Conservation (phyloP, 2,797 vertebrate genomes). For the Lerista edwardsae region DNA sequence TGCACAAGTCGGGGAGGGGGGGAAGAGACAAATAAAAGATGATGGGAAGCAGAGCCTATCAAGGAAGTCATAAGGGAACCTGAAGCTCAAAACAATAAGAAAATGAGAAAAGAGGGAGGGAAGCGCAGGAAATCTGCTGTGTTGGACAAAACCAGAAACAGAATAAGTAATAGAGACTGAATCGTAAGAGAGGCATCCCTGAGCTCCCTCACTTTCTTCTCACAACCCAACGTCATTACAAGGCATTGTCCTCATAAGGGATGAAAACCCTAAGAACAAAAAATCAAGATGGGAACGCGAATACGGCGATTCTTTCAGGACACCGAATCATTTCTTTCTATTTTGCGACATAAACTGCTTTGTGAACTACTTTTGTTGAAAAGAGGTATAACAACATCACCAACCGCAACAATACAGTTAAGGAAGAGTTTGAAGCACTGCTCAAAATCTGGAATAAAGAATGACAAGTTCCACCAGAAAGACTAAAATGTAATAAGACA, state of each 20-base stretch:
- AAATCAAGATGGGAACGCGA: neutral
- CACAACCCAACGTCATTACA: neutral
- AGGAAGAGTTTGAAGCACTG: neutral
- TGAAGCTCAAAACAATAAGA: conserved; percentile 54
- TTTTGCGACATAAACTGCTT: too few species aligned
- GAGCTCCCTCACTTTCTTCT: neutral
- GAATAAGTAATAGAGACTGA: conserved; percentile 52
- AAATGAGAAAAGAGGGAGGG: conserved; percentile 54
- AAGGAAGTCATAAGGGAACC: conserved; percentile 56
- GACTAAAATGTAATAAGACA: neutral
- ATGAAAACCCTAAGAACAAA: neutral
- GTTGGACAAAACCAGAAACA: conserved; percentile 49
- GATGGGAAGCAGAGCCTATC: conserved; percentile 65
- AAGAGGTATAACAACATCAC: too few species aligned
- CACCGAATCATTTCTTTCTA: too few species aligned
- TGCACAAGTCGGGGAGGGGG: conserved; percentile 50
- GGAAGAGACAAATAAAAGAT: conserved; percentile 65
- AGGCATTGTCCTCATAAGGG: conserved; percentile 4
- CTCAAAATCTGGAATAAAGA: neutral
- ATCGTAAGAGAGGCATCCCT: neutral
- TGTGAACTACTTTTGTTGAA: too few species aligned
- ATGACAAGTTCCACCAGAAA: neutral
- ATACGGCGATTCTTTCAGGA: neutral
- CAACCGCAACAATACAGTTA: neutral
- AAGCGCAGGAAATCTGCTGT: conserved; percentile 66